These are phyloP conservation scores for Carterocephalus palaemon DNA, from an alignment of 2,888 invertebrate genomes.

Conservation along the genomic window DNA sequence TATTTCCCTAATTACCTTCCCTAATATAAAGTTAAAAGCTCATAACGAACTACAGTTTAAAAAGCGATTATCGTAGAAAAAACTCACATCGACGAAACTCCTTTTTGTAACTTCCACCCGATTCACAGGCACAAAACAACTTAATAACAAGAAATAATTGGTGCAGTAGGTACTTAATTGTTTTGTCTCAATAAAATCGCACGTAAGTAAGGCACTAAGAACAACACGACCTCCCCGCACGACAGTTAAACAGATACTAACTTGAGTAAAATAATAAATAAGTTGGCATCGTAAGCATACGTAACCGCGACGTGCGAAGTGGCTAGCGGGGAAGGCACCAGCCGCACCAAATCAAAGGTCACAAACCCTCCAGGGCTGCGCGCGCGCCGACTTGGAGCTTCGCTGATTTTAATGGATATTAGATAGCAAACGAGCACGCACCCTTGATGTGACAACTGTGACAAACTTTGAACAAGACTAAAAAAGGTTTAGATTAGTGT, in stretches of 20 bases:
- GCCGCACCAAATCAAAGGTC: not conserved
- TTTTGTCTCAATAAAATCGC: too few relatives aligned
- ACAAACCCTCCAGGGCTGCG: not conserved
- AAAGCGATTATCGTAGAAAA: not conserved
- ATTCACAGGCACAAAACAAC: not conserved
- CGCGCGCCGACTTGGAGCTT: too few relatives aligned
- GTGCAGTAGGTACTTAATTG: too few relatives aligned
- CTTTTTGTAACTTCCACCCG: not conserved
- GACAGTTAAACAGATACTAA: conserved; percentile 19
- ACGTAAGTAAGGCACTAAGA: not conserved
- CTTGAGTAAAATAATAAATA: conserved; percentile 7
- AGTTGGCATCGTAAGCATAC: not conserved
- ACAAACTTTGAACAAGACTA: too few relatives aligned
- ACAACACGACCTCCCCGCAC: conserved; percentile 8
- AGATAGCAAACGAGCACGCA: too few relatives aligned
- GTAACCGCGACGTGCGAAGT: too few relatives aligned
- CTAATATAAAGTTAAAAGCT: too few relatives aligned
- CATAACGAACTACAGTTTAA: not conserved
- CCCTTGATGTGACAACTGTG: too few relatives aligned
- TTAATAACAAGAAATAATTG: not conserved
- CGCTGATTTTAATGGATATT: too few relatives aligned
- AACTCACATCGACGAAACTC: conserved; percentile 8
- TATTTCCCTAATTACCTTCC: too few relatives aligned
- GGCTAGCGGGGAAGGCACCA: too few relatives aligned
- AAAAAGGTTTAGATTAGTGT: too few relatives aligned